Base-by-base conservation (phyloP, 2,113 vertebrate genomes). In the Cebus imitator region DNA sequence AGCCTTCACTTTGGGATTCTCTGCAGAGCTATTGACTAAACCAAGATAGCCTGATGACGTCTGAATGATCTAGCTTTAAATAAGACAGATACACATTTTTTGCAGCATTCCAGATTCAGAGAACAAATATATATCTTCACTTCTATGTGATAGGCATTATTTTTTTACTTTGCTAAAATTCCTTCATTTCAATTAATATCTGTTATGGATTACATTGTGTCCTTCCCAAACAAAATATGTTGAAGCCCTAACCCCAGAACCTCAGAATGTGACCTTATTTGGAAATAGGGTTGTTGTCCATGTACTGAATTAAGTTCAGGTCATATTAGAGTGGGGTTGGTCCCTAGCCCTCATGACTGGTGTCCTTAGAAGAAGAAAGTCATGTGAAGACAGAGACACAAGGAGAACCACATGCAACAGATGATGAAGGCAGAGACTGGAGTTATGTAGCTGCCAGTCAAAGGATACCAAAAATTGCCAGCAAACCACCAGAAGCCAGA, bases 41-140 rank as follows among this genome's bases (percentile, higher is more conserved):
- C 27, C 23, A 21, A 27, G 20, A 25, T n/a, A 30, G 64, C 43
- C 8, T 43, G 68, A 87, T 72, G 57, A 48, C 13, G 40, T 35
- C n/a, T 55, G 70, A 45, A 55, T 32, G 20, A 23, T 35, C 27
- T 66, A 40, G 5, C 32, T 94, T 91, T 50, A 87, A n/a, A 93
- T 85, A 16, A 70, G 32, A 92, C 6, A 87, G 23, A 80, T 32
- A 55, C 21, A 25, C 64, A 72, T 57, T 76, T 48, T 78, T 97
- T 93, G 2, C 20, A 52, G 75, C 27, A 79, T 83, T 95, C 66
- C n/a, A 86, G 43, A 84, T 61, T 90, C 32, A 76, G 50, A 95
- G 61, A 75, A 90, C 11, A 92, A 94, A 68, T 48, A 27, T 25
- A 1, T 66, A 30, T 32, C 55, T 83, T 95, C 75, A 17, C 35